Conservation (phyloP, 2,888 invertebrate genomes). For the Rhimphoctona megacephalus region DNA sequence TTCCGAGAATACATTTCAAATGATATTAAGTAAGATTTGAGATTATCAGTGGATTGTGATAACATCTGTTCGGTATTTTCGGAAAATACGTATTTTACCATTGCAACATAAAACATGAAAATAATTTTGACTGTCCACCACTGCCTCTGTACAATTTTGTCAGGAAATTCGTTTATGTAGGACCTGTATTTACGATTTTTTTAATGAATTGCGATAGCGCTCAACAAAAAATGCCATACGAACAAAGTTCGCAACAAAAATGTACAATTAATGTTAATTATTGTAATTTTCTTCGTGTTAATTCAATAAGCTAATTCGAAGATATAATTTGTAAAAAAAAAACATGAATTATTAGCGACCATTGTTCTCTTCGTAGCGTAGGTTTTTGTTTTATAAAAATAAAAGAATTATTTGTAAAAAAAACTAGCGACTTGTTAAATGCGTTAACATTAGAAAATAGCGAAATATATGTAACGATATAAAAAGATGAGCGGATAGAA, state of each 20-base stretch:
- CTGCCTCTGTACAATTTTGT: background rate
- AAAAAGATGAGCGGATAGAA: background rate
- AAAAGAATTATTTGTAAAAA: background rate
- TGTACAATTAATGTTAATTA: conserved; percentile 3
- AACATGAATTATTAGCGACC: background rate
- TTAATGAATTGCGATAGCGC: background rate
- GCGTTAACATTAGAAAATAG: background rate
- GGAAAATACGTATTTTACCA: background rate
- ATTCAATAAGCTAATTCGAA: background rate
- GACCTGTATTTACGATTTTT: background rate
- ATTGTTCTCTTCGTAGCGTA: background rate
- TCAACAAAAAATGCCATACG: background rate
- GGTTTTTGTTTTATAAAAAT: background rate
- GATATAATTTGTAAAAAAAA: background rate
- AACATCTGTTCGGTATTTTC: no score
- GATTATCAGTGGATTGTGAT: no score
- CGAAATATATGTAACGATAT: background rate
- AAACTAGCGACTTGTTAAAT: background rate
- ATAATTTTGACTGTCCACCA: background rate
- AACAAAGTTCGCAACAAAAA: background rate
- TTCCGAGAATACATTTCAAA: no score
- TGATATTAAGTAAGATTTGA: no score
- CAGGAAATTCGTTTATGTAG: background rate
- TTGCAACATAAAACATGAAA: background rate
- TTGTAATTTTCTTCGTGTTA: background rate